These are phyloP conservation scores for Galeopterus variegatus DNA, from an alignment of 2,113 vertebrate species.

Conservation along the genomic window DNA sequence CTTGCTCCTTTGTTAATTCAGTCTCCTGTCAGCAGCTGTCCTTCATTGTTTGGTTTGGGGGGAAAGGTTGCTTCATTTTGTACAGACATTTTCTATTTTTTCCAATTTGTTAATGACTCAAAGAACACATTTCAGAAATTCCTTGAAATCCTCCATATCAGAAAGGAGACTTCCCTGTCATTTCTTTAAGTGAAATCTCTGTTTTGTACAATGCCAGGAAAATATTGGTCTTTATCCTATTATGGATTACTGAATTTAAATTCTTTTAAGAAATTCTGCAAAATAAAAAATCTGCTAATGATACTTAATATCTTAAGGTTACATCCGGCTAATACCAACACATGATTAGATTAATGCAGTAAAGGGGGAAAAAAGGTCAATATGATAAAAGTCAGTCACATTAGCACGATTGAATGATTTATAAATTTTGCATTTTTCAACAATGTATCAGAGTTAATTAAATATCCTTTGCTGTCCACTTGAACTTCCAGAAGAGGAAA, in stretches of 20 bases:
- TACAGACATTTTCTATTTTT: slow-evolving; percentile 82
- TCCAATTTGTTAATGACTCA: slow-evolving; percentile 74
- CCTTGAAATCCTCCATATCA: background rate
- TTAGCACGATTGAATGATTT: background rate
- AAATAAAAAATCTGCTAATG: background rate
- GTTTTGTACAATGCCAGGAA: slow-evolving; percentile 12
- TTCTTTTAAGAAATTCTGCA: slow-evolving; percentile 54
- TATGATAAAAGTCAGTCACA: background rate
- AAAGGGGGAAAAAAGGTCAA: background rate
- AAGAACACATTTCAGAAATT: slow-evolving; percentile 72
- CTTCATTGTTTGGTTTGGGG: slow-evolving; percentile 83
- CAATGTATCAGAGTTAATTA: background rate
- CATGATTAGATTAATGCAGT: background rate
- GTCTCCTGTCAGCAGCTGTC: slow-evolving; percentile 88
- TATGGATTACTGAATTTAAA: slow-evolving; percentile 27
- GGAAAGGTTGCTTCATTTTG: slow-evolving; percentile 54
- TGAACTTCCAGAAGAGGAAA: slow-evolving; percentile 24
- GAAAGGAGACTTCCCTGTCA: background rate
- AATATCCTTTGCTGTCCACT: background rate
- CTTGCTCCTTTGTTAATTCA: slow-evolving; percentile 87
- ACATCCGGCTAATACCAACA: background rate
- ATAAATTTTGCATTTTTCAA: slow-evolving; percentile 15
- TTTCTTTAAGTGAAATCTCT: slow-evolving; percentile 49
- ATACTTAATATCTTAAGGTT: slow-evolving; percentile 49
- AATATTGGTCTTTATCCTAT: slow-evolving; percentile 2